Evolutionary conservation across 1,140 invertebrate species (phyloP), one percentile per base, ranked within the genome.

Genomic region (Aphelenchoides avenae): DNA sequence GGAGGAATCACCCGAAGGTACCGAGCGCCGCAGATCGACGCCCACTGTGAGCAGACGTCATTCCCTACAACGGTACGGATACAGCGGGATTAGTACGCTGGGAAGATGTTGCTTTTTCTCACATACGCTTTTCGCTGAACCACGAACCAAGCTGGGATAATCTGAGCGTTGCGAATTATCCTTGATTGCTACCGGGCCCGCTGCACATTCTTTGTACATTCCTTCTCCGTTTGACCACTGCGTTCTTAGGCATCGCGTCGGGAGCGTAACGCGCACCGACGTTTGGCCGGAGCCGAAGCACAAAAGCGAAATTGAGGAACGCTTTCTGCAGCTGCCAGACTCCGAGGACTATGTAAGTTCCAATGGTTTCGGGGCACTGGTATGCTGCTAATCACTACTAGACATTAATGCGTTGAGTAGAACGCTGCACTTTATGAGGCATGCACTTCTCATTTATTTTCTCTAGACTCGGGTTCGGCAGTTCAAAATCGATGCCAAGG

Each of bases 221-320:
- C 26, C 24, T 58, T 15, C 31, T 26, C 26, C 11, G 6, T 26
- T 27, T 43, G 33, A 39, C 9, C 9, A 42, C 9, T 42, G 51
- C 41, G 9, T 46, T 49, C 51, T 49, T 9, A 37, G 22, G 11
- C 11, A 15, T 18, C 22, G 11, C 11, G 11, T 11, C 29, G n/a
- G 49, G 34, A 30, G 55, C 20, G 34, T 27, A 3, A 24, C 37
- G 22, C 59, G 66, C 15, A 64, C 62, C 24, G 66, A 68, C 36
- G 65, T 66, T 2, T 68, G 66, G 66, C 66, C 66, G n/a, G 68
- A 71, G 46, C 64, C 66, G 5, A 68, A 68, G 52, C 62, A 54
- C 31, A 65, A 58, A 54, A 68, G 66, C 27, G 66, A 68, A 42
- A 53, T 67, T 39, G 66, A 68, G 22, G 66, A 68, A 49, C 64